Base-by-base conservation (phyloP, 1,140 invertebrate genomes). In the Archivesica marissinica region DNA sequence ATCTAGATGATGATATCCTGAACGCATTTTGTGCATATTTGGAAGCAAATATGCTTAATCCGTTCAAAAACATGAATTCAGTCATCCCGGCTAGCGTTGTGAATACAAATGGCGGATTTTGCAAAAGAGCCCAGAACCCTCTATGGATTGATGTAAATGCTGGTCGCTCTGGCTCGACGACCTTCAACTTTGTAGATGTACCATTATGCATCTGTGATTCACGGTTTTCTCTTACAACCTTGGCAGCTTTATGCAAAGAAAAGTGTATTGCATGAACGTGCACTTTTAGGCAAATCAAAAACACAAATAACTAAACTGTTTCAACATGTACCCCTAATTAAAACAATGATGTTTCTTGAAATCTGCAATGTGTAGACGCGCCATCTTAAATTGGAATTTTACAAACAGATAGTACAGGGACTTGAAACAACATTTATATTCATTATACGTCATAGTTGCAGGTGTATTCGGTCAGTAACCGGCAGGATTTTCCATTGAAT, bases 91-190 rank as follows among this genome's bases (percentile, higher is more conserved):
- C 76, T 20, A 79, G 50, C 0, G 76, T 66, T 0, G 76, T 79
- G 35, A 61, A 79, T 0, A 79, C 3, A 79, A 79, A 79, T 64
- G 76, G 76, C 35, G 76, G 76, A 66, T 79, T 79, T 20, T 44
- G 0, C 1, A 79, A 7, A 35, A 79, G 28, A 3, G 56, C 38
- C 41, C 25, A 50, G 15, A 64, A 66, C 23, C 64, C 59, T 50
- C 50, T 79, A 13, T 50, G 76, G 0, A 64, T n/a, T 28, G 35
- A 38, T 30, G 44, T 79, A 9, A 64, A 30, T 7, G 39, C 2
- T 44, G 56, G 76, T 44, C 76, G 20, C 17, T 38, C 17, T 9
- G 59, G 76, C 11, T 64, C 74, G 1, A 50, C 11, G 1, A 39
- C 38, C 17, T 3, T 17, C 6, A 17, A 20, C 13, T 44, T 35